phyloP scores from a whole-genome alignment of 2,888 invertebrate species.

The Gasteruption jaculator region DNA sequence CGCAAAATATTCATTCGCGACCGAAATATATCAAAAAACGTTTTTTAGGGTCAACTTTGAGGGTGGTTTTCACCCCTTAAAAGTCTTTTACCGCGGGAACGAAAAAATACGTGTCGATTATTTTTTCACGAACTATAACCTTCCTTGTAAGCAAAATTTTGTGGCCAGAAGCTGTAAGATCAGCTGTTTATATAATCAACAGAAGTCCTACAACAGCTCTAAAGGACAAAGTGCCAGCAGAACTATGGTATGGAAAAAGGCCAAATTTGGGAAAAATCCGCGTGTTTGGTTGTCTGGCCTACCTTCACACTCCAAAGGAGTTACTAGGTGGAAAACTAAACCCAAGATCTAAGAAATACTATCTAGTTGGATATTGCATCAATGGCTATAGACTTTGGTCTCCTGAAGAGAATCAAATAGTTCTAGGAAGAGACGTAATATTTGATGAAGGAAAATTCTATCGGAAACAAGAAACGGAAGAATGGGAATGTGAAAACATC shows the following conservation, averaged over 20 bases:
- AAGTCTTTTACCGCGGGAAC: too few species aligned
- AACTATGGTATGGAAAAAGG: slow-evolving; percentile 12
- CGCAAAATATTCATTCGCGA: too few species aligned
- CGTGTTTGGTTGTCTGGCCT: slow-evolving; percentile 26
- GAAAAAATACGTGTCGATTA: too few species aligned
- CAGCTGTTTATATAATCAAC: neutral
- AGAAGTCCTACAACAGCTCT: neutral
- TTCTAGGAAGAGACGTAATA: slow-evolving; percentile 26
- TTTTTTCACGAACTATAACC: too few species aligned
- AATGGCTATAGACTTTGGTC: slow-evolving; percentile 25
- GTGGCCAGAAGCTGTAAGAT: neutral
- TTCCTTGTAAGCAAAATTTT: too few species aligned
- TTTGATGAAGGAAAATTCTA: slow-evolving; percentile 26
- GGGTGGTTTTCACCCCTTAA: too few species aligned
- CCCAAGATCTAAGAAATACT: slow-evolving; percentile 20
- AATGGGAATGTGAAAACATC: too few species aligned
- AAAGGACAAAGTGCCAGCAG: neutral
- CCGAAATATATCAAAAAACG: too few species aligned
- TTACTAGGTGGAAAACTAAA: slow-evolving; percentile 26
- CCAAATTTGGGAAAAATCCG: slow-evolving; percentile 25
- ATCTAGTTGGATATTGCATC: slow-evolving; percentile 24
- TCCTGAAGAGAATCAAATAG: slow-evolving; percentile 17
- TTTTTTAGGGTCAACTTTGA: too few species aligned
- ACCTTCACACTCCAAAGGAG: slow-evolving; percentile 21
- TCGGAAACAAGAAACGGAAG: too few species aligned